Base-by-base conservation (phyloP, 2,888 invertebrate species). In the Eledona agricola region DNA sequence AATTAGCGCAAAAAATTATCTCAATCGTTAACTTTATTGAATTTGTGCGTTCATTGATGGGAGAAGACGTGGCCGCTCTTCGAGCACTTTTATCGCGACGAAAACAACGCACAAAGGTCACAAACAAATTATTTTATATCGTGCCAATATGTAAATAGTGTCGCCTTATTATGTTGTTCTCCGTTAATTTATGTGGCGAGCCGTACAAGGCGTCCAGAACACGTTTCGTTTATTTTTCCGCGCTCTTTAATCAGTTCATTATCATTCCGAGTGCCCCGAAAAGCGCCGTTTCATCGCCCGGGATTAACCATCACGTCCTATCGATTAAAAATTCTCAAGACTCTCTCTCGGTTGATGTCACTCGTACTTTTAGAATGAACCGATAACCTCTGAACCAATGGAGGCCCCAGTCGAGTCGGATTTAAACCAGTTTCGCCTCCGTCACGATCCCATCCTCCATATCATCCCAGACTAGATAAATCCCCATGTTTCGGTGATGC, bases 1-100 rank as follows among this genome's bases (percentile, higher is more conserved):
- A 58, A 58, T 56, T 53, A 58, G 51, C 38, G 54, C 31, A 56
- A 59, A 51, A 53, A 59, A 56, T 56, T 59, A 59, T 59, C 58
- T 56, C 54, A 56, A 58, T 58, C 19, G 50, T 46, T 29, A 16
- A 37, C 50, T 58, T 51, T 53, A 53, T 50, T 55, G 50, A 51
- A 54, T 54, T 53, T 42, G 40, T 50, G 20, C 28, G 35, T 47
- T 32, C 51, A 55, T 55, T 54, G 54, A 55, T 55, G 55, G 49
- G 9, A 22, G 16, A 45, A 19, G 13, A 25, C 4, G 29, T 29
- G 12, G 11, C 19, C 10, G 7, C 13, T 3, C 9, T 20, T 2
- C 32, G 32, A 23, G 45, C 25, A 23, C 10, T 32, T 4, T 15
- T 34, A 11, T 43, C 32, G 32, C 32, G 43, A 43, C 43, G 31